Evolutionary conservation across 2,888 invertebrate genomes (phyloP), one percentile per base, ranked within the genome.

Genomic region (Ametastegia equiseti): DNA sequence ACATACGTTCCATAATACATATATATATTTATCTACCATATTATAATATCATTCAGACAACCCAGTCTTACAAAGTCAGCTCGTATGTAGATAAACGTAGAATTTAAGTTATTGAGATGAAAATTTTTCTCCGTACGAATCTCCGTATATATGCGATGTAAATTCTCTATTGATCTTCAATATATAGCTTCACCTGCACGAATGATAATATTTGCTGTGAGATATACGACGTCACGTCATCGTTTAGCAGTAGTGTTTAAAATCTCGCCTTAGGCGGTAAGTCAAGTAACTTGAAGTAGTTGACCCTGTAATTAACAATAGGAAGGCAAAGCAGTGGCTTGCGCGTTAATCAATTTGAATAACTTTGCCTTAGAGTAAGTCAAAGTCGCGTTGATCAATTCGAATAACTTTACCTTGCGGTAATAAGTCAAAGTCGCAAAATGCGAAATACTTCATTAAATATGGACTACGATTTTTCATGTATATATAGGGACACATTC

Each of bases 401-500:
- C 47, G 45, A 71, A 71, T 71, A 71, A 71, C 42, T 27, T 71
- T 71, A 47, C 71, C 27, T 42, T 7, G 33, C 30, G 63, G 23
- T 27, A 27, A 33, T n/a, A n/a, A n/a, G 23, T 63, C 65, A 82
- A 80, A 85, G 80, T 85, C 80, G 57, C 78, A 82, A 77, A 82
- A 83, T 83, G 84, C 79, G 82, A 39, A 60, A 82, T 50, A 39
- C 84, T 82, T 23, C 83, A 81, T 60, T 78, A 83, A 19, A 83
- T 83, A 6, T 85, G 83, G 39, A 84, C 81, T 73, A 57, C 86
- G 84, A n/a, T n/a, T n/a, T n/a, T n/a, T 54, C 23, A 23, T 9
- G 9, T 54, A 9, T 80, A 11, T 3, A 3, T n/a, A n/a, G n/a
- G n/a, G 1, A 60, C 60, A 30, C 19, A 27, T 30, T 30, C 23